phyloP scores from a whole-genome alignment of 2,113 vertebrate genomes.

The Nibea coibor region DNA sequence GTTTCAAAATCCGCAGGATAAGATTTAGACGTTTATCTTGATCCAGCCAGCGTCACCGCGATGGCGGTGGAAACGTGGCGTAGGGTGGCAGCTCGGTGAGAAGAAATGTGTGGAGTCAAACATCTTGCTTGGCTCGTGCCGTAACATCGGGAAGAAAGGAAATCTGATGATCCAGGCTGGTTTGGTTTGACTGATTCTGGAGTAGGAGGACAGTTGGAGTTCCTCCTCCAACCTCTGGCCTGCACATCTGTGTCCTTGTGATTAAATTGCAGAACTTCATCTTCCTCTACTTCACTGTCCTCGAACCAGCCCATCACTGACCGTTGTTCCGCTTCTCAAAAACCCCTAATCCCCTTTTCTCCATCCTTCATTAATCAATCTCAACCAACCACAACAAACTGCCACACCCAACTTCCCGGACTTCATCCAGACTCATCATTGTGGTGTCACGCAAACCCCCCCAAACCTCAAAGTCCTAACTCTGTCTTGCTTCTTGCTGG shows the following conservation, averaged over 20 bases:
- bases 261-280: slow-evolving; percentile 69
- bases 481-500: background rate
- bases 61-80: background rate
- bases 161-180: slow-evolving; percentile 1
- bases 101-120: slow-evolving; percentile 7
- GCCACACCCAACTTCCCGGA: background rate
- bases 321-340: slow-evolving; percentile 39
- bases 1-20: slow-evolving; percentile 32
- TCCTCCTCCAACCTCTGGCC: slow-evolving; percentile 48
- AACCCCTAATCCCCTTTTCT: slow-evolving; percentile 45
- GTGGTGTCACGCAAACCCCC: background rate
- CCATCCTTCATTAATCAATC: slow-evolving; percentile 29
- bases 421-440: background rate
- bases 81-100: background rate
- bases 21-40: slow-evolving; percentile 46
- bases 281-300: slow-evolving; percentile 44
- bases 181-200: slow-evolving; percentile 8
- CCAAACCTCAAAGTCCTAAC: background rate
- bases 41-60: too few relatives aligned
- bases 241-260: slow-evolving; percentile 63
- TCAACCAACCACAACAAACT: background rate
- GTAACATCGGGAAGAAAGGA: background rate
- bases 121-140: slow-evolving; percentile 2
- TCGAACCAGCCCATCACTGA: slow-evolving; percentile 40
- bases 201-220: slow-evolving; percentile 21